Base-by-base conservation (phyloP, 2,797 vertebrate genomes). In the Gymnothorax javanicus region DNA sequence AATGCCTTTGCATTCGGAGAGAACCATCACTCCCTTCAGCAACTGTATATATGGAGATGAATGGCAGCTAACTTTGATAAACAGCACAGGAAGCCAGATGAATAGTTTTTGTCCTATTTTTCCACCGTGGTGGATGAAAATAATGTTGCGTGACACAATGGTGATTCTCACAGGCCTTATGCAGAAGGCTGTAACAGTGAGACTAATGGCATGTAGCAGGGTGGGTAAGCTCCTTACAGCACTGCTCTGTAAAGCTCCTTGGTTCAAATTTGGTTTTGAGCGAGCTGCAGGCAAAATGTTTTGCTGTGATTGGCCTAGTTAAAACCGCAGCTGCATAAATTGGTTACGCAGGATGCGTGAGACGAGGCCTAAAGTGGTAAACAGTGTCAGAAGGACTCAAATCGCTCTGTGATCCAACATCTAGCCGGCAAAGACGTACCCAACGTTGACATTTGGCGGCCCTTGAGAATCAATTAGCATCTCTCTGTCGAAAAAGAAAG, bases 391-490 rank as follows among this genome's bases (percentile, higher is more conserved):
- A 83, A 64, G 25, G 54, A 25, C 81, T 82, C 33, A 12, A 50
- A 57, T 25, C 25, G 33, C 56, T 7, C 15, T 56, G 43, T 23
- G 62, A 86, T 60, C 52, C 27, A 12, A 60, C 2, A 9, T 83
- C 77, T 85, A 50, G 84, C 69, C 5, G 20, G 75, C 81, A 75
- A 81, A 77, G 58, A 52, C 33, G 27, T 23, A 13, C 23, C 7
- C 23, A 5, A 17, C 17, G 33, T 54, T 77, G 54, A 77, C 84
- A 50, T 58, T 85, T 33, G 56, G 54, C 59, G 27, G n/a, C 84
- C 50, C 71, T 79, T 54, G 43, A 79, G 75, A 79, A 79, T 79
- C 75, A 79, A 79, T 79, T 79, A 79, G 50, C 50, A 17, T 79
- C 75, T 79, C 50, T 9, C 75, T 4, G 17, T 50, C 11, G 17